Percentiles rank a stretch among this genome's conserved stretches.
Conservation (phyloP, 1,140 invertebrate species). For the Triops cancriformis region DNA sequence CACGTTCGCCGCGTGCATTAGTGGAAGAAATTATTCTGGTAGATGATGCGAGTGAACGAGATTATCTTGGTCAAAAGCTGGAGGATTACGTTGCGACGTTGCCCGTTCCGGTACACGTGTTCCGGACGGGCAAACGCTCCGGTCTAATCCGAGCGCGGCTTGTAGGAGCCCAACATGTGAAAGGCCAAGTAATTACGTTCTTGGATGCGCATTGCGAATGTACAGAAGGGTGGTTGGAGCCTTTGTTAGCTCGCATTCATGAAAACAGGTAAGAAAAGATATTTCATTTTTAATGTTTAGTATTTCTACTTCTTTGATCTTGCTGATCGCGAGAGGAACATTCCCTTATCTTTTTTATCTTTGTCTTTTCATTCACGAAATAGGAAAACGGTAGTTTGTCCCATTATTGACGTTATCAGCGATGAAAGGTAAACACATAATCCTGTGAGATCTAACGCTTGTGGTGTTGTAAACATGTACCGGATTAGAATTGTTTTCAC, state of each 20-base stretch:
- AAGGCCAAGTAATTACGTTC: conserved; percentile 90
- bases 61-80: conserved; percentile 65
- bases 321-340: neutral
- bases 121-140: conserved; percentile 78
- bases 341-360: conserved; percentile 12
- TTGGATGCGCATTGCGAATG: conserved; percentile 91
- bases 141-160: conserved; percentile 88
- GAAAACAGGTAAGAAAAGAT: conserved; percentile 54
- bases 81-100: conserved; percentile 81
- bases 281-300: neutral
- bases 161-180: conserved; percentile 81
- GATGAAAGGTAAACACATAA: conserved; percentile 94
- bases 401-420: conserved; percentile 96
- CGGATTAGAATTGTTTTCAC: conserved; percentile 86
- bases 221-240: conserved; percentile 75
- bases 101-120: conserved; percentile 71
- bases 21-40: conserved; percentile 90
- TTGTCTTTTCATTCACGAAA: conserved; percentile 24
- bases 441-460: neutral
- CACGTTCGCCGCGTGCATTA: conserved; percentile 74
- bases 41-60: conserved; percentile 89
- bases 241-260: conserved; percentile 77
- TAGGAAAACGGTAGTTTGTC: conserved; percentile 87
- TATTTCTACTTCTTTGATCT: neutral
- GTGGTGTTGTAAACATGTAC: conserved; percentile 18